Conservation (phyloP, 2,888 invertebrate species). For the Eupithecia subumbrata region DNA sequence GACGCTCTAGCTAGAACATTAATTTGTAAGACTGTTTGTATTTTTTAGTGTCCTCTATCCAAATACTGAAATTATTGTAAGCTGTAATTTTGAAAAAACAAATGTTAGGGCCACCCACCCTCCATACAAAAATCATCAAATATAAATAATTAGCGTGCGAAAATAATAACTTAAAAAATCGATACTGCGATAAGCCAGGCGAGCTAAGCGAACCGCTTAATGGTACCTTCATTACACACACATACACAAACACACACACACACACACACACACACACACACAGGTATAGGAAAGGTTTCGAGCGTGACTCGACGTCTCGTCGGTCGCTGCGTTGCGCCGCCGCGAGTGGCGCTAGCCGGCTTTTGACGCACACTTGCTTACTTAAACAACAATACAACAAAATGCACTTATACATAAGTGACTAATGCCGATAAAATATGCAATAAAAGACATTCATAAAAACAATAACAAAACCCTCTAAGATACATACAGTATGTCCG, state of each 20-base stretch:
- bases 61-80: no score
- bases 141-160: neutral
- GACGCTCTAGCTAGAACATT: no score
- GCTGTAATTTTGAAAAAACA: no score
- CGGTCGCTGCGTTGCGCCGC: neutral
- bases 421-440: neutral
- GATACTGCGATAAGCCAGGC: neutral
- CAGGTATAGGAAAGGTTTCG: neutral
- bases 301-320: neutral
- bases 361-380: neutral
- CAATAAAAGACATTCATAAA: neutral
- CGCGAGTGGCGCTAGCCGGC: neutral
- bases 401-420: neutral
- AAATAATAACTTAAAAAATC: neutral
- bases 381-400: neutral
- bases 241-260: neutral
- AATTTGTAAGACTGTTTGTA: no score
- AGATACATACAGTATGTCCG: neutral
- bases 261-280: neutral
- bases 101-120: no score
- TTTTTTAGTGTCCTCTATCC: no score
- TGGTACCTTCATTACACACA: neutral
- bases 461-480: neutral
- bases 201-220: slow-evolving; percentile 1
- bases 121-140: neutral